Percentiles rank a stretch among this genome's conserved stretches.
These are phyloP conservation scores for Corythornis madagascariensis DNA, from an alignment of 2,113 vertebrate species.

Conservation along the genomic window DNA sequence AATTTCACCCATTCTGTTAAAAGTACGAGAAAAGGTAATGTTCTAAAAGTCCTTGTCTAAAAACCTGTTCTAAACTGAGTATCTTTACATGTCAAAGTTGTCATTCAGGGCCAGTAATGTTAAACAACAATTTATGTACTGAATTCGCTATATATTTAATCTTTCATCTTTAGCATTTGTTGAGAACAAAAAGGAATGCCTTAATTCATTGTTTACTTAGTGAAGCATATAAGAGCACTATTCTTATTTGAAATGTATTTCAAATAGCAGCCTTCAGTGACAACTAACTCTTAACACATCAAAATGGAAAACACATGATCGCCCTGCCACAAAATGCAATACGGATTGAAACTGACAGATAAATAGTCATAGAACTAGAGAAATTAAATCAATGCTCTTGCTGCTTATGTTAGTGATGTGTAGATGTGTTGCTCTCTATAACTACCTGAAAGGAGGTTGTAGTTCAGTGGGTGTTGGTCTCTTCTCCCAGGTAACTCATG, in stretches of 20 bases:
- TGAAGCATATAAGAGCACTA: background rate
- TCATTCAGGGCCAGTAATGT: background rate
- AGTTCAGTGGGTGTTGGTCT: too few species aligned
- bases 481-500: too few species aligned
- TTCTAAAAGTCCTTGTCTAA: background rate
- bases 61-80: background rate
- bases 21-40: background rate
- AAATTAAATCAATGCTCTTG: slow-evolving; percentile 28
- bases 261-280: slow-evolving; percentile 7
- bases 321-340: slow-evolving; percentile 18
- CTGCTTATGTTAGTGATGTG: background rate
- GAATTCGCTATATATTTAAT: background rate
- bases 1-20: background rate
- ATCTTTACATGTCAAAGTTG: background rate
- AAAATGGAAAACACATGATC: slow-evolving; percentile 8
- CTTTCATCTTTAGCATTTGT: background rate
- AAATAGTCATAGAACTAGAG: slow-evolving; percentile 1
- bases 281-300: slow-evolving; percentile 33
- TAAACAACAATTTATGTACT: background rate
- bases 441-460: too few species aligned
- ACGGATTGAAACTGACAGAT: slow-evolving; percentile 25
- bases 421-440: too few species aligned
- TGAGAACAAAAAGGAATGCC: background rate
- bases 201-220: background rate
- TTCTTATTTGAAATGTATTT: slow-evolving; percentile 13